These are phyloP conservation scores for Sialia sialis DNA, from an alignment of 2,113 vertebrate species.

Conservation along the genomic window DNA sequence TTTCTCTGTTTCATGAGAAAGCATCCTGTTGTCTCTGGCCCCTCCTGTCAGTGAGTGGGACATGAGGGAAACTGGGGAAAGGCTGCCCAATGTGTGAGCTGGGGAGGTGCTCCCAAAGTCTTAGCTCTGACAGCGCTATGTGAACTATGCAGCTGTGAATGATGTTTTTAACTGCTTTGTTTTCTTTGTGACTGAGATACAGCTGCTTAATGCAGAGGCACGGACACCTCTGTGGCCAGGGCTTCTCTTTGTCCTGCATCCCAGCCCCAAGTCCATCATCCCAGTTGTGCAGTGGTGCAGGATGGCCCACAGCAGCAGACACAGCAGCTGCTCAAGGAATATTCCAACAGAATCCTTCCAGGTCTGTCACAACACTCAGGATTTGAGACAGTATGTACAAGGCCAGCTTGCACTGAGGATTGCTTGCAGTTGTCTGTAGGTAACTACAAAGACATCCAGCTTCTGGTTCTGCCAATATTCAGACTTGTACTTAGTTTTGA, in stretches of 20 bases:
- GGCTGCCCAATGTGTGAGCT: neutral
- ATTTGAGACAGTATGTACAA: neutral
- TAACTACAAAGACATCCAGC: neutral
- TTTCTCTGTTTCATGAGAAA: neutral
- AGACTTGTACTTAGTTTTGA: neutral
- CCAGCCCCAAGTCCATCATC: accelerated
- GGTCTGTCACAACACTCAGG: neutral
- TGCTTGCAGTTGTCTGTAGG: neutral
- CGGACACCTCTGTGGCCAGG: neutral
- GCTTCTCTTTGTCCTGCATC: accelerated
- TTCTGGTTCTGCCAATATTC: neutral
- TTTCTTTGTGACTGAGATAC: neutral
- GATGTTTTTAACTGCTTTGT: neutral
- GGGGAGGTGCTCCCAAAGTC: neutral
- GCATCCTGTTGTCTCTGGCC: no score
- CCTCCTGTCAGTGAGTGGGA: neutral
- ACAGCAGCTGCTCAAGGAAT: neutral
- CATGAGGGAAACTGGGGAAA: neutral
- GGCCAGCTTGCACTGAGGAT: neutral
- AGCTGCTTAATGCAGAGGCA: neutral
- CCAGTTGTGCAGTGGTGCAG: accelerated
- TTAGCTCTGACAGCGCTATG: neutral
- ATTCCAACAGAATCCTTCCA: neutral
- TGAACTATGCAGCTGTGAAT: neutral
- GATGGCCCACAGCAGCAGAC: neutral